Conservation (phyloP, 2,113 vertebrate species). For the Hemichromis elongatus region DNA sequence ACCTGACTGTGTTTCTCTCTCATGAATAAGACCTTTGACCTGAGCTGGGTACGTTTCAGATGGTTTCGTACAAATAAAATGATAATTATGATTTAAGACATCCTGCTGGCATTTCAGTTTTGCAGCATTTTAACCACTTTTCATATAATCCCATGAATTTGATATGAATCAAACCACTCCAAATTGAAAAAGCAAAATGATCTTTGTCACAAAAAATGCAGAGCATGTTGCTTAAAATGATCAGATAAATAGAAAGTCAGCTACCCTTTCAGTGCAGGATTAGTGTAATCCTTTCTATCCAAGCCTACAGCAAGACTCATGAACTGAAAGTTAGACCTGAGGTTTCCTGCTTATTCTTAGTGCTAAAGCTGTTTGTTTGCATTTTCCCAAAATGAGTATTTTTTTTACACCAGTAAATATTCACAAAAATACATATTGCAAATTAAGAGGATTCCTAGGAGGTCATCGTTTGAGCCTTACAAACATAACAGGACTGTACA, state of each 20-base stretch:
- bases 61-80: not conserved
- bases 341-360: not conserved
- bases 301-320: not conserved
- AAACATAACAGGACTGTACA: not conserved
- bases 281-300: not conserved
- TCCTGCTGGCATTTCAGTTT: not conserved
- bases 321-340: not conserved
- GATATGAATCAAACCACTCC: not conserved
- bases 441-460: not conserved
- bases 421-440: not conserved
- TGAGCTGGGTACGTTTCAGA: not conserved
- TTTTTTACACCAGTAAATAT: not conserved
- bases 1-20: not conserved
- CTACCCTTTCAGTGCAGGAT: not conserved
- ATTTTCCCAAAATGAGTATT: not conserved
- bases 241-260: not conserved
- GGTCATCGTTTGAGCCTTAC: not conserved
- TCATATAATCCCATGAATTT: not conserved
- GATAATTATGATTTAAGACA: not conserved
- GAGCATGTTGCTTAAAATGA: not conserved
- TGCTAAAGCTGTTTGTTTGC: not conserved
- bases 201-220: not conserved
- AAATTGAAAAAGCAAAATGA: not conserved
- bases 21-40: not conserved
- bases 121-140: not conserved